Percentiles rank a stretch among this genome's conserved stretches.
Conservation (phyloP, 2,113 vertebrate species). For the Nesogale talazaci region DNA sequence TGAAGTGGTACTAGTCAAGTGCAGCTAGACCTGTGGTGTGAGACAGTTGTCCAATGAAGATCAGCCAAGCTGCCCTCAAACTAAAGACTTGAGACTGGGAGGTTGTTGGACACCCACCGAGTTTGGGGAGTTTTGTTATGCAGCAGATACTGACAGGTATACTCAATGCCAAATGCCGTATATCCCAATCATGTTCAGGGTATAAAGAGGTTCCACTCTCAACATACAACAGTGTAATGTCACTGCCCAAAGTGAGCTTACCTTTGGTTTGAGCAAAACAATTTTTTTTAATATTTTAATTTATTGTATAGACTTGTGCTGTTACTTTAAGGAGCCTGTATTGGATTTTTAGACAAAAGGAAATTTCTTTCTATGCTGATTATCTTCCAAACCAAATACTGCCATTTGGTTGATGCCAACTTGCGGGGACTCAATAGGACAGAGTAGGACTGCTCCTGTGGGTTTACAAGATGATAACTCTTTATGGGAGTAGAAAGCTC, state of each 20-base stretch:
- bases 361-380: background rate
- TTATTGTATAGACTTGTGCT: too few species aligned
- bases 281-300: background rate
- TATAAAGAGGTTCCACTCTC: background rate
- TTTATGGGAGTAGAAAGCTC: too few species aligned
- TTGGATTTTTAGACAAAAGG: constrained; percentile 71
- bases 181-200: background rate
- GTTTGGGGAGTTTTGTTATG: background rate
- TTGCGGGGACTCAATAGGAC: too few species aligned
- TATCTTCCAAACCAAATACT: too few species aligned
- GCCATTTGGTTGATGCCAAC: too few species aligned
- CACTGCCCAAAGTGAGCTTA: background rate
- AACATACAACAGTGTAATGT: background rate
- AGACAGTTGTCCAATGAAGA: too few species aligned
- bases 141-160: background rate
- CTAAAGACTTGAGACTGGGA: background rate
- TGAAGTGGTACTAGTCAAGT: background rate
- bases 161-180: background rate
- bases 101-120: background rate
- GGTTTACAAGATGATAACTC: too few species aligned
- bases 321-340: constrained; percentile 59
- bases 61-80: background rate
- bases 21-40: too few species aligned
- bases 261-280: background rate
- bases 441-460: too few species aligned